Conservation (phyloP, 2,113 vertebrate genomes). For the Amazona vittata region DNA sequence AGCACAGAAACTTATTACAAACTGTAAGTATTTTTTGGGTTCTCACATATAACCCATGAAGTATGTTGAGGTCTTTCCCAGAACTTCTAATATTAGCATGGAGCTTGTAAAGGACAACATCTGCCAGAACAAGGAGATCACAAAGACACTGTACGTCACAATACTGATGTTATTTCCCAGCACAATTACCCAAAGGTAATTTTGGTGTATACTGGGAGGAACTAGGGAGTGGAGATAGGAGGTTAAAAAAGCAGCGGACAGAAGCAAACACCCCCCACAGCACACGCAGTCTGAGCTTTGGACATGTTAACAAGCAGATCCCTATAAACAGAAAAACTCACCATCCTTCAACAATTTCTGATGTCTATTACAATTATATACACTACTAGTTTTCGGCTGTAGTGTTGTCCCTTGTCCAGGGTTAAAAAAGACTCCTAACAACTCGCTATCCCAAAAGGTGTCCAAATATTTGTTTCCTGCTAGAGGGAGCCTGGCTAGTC, state of each 20-base stretch:
- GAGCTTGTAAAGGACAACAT: background rate
- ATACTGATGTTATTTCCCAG: background rate
- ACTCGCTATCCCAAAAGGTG: background rate
- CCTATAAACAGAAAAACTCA: background rate
- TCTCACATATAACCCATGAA: background rate
- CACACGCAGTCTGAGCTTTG: fast-evolving
- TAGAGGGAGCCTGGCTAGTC: background rate
- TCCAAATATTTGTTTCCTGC: background rate
- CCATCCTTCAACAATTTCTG: background rate
- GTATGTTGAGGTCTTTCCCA: background rate
- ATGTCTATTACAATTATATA: background rate
- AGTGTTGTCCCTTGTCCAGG: background rate
- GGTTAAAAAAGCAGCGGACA: background rate
- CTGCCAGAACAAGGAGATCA: background rate
- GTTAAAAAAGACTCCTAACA: background rate
- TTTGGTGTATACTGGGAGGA: background rate
- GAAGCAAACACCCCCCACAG: background rate
- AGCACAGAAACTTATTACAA: conserved; percentile 7
- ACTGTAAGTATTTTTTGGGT: conserved; percentile 24
- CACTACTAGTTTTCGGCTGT: background rate
- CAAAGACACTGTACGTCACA: background rate
- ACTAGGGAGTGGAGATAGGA: background rate
- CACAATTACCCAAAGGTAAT: background rate
- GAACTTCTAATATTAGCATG: background rate
- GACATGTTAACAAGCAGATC: background rate